phyloP scores from a whole-genome alignment of 2,113 vertebrate species.

The Petromus typicus region DNA sequence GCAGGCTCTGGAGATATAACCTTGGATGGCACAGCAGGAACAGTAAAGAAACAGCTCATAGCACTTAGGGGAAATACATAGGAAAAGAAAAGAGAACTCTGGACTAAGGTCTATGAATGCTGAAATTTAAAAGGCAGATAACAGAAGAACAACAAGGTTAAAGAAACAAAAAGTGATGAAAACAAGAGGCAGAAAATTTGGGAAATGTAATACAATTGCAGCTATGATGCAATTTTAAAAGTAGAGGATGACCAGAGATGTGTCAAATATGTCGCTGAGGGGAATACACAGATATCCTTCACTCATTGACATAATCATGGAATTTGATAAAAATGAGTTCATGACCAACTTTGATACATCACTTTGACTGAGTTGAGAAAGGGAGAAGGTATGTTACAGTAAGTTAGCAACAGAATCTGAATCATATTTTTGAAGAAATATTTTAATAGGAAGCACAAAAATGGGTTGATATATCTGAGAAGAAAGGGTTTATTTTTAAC shows the following conservation, averaged over 20 bases:
- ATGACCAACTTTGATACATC: background rate
- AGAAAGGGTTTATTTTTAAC: background rate
- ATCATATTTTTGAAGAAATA: background rate
- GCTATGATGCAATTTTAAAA: background rate
- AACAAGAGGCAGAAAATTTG: background rate
- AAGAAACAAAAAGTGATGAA: background rate
- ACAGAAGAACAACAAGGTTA: background rate
- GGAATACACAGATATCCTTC: background rate
- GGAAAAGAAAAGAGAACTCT: background rate
- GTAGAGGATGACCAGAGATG: background rate
- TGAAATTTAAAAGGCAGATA: background rate
- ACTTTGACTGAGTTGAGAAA: background rate
- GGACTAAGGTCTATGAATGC: background rate
- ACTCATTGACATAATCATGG: background rate
- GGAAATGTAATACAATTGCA: background rate
- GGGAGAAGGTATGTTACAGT: background rate
- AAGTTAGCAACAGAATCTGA: background rate
- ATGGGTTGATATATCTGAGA: background rate
- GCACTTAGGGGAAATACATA: background rate
- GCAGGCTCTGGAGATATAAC: background rate
- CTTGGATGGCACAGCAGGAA: background rate
- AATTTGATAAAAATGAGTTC: background rate
- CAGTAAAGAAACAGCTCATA: background rate
- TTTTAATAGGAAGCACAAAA: background rate
- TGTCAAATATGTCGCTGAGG: background rate